A percentile compares a stretch with the other conserved stretches of the same genome.
Evolutionary conservation across 2,888 invertebrate species (phyloP).

Genomic region (Cetonia aurata): DNA sequence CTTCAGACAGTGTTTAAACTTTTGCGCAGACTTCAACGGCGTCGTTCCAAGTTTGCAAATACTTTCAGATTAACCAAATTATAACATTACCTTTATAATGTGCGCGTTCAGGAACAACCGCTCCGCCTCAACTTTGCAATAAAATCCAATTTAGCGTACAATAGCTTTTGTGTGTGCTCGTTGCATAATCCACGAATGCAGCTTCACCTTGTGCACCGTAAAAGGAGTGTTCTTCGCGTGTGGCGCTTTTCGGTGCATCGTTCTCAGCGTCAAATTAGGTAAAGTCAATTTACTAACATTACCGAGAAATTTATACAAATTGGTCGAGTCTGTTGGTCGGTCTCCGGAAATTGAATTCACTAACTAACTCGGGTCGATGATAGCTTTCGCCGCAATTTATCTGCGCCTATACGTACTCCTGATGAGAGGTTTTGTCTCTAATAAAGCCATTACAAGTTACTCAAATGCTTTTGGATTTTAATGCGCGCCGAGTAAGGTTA

Average conservation of each 20-base stretch:
- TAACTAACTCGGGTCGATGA: constrained; percentile 27
- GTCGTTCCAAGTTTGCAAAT: constrained; percentile 20
- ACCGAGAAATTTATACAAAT: constrained; percentile 28
- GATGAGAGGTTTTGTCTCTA: constrained; percentile 28
- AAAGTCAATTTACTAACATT: constrained; percentile 30
- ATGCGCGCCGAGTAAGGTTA: too few relatives aligned
- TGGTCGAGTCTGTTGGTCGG: constrained; percentile 2
- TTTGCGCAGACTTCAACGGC: constrained; percentile 22
- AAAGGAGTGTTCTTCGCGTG: constrained; percentile 1
- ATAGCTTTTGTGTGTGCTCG: constrained; percentile 5
- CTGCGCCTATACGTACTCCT: constrained; percentile 11
- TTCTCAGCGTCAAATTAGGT: constrained; percentile 22
- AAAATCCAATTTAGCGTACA: constrained; percentile 24
- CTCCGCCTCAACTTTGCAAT: constrained; percentile 15
- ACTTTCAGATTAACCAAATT: constrained; percentile 35
- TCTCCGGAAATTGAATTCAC: constrained; percentile 30
- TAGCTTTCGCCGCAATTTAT: constrained; percentile 24
- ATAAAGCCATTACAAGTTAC: background rate
- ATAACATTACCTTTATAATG: constrained; percentile 26
- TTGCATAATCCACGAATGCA: constrained; percentile 11
- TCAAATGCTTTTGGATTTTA: too few relatives aligned
- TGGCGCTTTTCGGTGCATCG: constrained; percentile 9
- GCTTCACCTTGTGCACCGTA: background rate
- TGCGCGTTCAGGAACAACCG: constrained; percentile 4
- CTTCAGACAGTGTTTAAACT: constrained; percentile 29